Evolutionary conservation across 2,797 vertebrate genomes (phyloP).

Genomic region (Pangasius sanitwongsei): DNA sequence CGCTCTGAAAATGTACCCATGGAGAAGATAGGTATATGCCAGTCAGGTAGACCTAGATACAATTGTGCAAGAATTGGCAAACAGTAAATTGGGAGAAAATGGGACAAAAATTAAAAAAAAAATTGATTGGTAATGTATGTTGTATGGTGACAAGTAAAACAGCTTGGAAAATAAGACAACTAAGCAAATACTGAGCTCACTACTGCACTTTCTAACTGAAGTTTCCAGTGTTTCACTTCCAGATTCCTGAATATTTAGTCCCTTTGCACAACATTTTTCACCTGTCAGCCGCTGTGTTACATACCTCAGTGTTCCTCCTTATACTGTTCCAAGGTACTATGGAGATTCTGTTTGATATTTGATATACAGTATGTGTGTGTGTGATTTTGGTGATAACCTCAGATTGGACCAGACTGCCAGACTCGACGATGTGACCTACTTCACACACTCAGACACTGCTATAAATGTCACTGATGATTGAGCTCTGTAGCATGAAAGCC

Average conservation of each 20-base stretch:
- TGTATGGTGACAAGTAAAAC: not conserved
- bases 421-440: constrained; percentile 7
- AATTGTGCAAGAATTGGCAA: not conserved
- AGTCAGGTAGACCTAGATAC: not conserved
- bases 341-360: constrained; percentile 37
- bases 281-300: not conserved
- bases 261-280: not conserved
- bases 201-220: no score
- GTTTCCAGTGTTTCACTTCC: not conserved
- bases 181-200: constrained; percentile 4
- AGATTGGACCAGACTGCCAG: constrained; percentile 32
- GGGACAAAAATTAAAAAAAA: no score
- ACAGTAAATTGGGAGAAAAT: not conserved
- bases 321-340: constrained; percentile 24
- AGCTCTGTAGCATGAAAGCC: constrained; percentile 28
- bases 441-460: constrained; percentile 9
- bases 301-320: not conserved
- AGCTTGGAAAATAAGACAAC: not conserved
- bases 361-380: not conserved
- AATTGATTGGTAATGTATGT: not conserved
- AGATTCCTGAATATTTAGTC: not conserved
- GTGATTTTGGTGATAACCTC: constrained; percentile 28
- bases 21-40: not conserved
- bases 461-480: constrained; percentile 37
- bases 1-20: not conserved